Percentiles rank a stretch among this genome's conserved stretches.
Conservation (phyloP, 2,113 vertebrate species). For the Hepsetus odoe region DNA sequence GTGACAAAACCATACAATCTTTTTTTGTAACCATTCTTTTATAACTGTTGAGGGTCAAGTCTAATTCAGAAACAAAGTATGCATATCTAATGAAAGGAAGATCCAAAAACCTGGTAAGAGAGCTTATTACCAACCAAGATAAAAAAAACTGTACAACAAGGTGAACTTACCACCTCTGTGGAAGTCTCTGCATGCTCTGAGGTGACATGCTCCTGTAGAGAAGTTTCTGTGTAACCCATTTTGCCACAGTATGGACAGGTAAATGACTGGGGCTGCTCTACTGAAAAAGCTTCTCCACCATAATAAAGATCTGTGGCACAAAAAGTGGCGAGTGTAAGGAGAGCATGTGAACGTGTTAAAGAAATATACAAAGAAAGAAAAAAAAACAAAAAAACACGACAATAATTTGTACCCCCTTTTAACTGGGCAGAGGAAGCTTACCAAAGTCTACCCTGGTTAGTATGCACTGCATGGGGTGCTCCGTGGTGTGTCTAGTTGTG, state of each 20-base stretch:
- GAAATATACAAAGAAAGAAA: no score
- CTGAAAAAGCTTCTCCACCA: constrained; percentile 97
- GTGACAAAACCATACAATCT: not conserved
- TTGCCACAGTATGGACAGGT: constrained; percentile 99
- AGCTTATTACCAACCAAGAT: not conserved
- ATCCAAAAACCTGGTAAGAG: not conserved
- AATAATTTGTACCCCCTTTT: not conserved
- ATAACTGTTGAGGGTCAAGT: no score
- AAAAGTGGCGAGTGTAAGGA: no score
- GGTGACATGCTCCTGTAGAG: constrained; percentile 98
- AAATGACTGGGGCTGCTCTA: constrained; percentile 98
- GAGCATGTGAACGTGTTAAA: no score
- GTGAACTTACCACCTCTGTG: constrained; percentile 93
- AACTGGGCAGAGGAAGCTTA: constrained; percentile 68
- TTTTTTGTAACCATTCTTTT: no score
- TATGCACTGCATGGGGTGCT: constrained; percentile 99
- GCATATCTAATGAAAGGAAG: no score
- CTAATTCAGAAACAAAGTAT: no score
- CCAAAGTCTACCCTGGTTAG: constrained; percentile 99
- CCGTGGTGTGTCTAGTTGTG: constrained; percentile 96
- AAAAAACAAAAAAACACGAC: no score
- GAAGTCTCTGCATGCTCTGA: constrained; percentile 97
- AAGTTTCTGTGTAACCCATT: constrained; percentile 97
- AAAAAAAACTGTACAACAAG: not conserved
- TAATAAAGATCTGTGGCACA: constrained; percentile 97